Evolutionary conservation across 2,888 invertebrate genomes (phyloP).

Genomic region (Hydropsyche betteni): DNA sequence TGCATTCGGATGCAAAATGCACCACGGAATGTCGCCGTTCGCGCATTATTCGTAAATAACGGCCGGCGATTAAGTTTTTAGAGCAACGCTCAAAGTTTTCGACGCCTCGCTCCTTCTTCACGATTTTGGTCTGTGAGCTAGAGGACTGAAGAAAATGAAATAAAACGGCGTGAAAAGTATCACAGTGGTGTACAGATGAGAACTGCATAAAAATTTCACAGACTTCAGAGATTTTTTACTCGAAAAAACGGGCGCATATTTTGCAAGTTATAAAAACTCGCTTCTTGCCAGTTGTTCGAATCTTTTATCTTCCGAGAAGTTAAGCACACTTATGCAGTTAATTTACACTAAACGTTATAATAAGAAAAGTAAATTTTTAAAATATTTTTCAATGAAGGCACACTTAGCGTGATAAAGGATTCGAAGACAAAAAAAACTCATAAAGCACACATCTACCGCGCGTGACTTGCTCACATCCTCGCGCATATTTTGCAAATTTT

Average conservation of each 20-base stretch:
- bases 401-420: too few species aligned
- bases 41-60: conserved; percentile 40
- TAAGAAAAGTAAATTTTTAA: too few species aligned
- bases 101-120: neutral
- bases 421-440: too few species aligned
- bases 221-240: neutral
- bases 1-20: conserved; percentile 34
- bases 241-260: too few species aligned
- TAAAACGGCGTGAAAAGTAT: neutral
- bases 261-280: too few species aligned
- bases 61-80: conserved; percentile 45
- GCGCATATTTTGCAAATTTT: neutral
- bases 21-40: conserved; percentile 18
- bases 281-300: too few species aligned
- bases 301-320: too few species aligned
- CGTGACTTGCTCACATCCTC: neutral
- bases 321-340: too few species aligned
- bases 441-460: too few species aligned
- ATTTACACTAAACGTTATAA: too few species aligned
- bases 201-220: conserved; percentile 14
- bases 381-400: too few species aligned
- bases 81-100: conserved; percentile 5
- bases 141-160: neutral
- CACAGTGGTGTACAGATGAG: neutral
- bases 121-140: too few species aligned